A percentile compares a stretch with the other conserved stretches of the same genome.
phyloP scores from a whole-genome alignment of 2,113 vertebrate genomes.

The Ciconia boyciana region DNA sequence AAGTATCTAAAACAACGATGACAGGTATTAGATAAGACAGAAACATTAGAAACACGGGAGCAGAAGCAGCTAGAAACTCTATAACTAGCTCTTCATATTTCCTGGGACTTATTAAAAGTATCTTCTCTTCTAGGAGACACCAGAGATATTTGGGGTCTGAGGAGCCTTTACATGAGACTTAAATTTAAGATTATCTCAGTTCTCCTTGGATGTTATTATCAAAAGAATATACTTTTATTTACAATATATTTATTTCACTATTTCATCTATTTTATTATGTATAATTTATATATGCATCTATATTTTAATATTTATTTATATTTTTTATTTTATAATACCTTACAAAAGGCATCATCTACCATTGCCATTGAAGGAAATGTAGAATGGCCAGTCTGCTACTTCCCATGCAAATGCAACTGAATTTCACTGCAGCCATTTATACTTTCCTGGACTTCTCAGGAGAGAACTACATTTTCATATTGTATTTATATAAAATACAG shows the following conservation, averaged over 20 bases:
- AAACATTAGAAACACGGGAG: not conserved
- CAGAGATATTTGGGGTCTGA: not conserved
- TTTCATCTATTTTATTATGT: not conserved
- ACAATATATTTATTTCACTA: not conserved
- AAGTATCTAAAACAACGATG: not conserved
- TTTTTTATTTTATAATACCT: not conserved
- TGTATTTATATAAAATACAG: not conserved
- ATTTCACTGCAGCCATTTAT: not conserved
- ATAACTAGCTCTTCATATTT: not conserved
- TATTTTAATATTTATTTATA: not conserved
- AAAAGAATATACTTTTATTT: not conserved
- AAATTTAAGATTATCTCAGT: not conserved
- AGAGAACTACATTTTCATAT: not conserved
- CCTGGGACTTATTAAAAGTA: not conserved
- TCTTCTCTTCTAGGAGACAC: not conserved
- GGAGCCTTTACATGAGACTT: not conserved
- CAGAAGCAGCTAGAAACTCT: not conserved
- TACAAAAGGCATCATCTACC: not conserved
- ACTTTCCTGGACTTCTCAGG: not conserved
- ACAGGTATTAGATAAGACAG: not conserved
- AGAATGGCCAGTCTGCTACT: not conserved
- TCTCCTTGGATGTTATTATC: not conserved
- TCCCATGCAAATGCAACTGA: not conserved
- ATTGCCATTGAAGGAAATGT: not conserved
- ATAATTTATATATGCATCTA: not conserved